These are phyloP conservation scores for Gonatopus flavifemur DNA, from an alignment of 1,140 invertebrate species.

Conservation along the genomic window DNA sequence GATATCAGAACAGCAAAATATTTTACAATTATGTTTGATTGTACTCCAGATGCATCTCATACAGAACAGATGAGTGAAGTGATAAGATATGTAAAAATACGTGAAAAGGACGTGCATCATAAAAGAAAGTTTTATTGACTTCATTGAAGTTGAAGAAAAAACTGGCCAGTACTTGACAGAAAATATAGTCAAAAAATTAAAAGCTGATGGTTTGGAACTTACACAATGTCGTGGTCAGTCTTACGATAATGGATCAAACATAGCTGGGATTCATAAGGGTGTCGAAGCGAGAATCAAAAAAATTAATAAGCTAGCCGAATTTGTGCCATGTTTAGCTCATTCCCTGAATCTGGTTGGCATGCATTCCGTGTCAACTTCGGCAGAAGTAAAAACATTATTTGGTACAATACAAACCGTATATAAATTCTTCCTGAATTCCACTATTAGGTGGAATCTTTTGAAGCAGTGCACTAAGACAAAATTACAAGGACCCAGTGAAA, in stretches of 20 bases:
- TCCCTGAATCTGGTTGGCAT: constrained; percentile 36
- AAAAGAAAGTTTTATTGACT: constrained; percentile 15
- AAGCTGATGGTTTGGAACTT: constrained; percentile 16
- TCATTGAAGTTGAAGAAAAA: constrained; percentile 25
- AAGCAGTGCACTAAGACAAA: too few relatives aligned
- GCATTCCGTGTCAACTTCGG: constrained; percentile 21
- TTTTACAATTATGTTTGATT: constrained; percentile 12
- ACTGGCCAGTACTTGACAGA: constrained; percentile 29
- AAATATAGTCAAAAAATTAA: constrained; percentile 31
- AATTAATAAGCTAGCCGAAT: constrained; percentile 23
- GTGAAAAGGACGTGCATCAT: too few relatives aligned
- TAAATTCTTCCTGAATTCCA: constrained; percentile 22
- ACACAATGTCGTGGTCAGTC: constrained; percentile 41
- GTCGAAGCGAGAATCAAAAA: constrained; percentile 29
- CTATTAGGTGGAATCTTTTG: constrained; percentile 13
- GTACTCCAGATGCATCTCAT: constrained; percentile 9
- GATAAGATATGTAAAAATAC: background rate
- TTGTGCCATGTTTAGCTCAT: constrained; percentile 35
- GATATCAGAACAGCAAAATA: constrained; percentile 15
- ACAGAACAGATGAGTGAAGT: constrained; percentile 10
- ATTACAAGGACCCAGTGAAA: background rate
- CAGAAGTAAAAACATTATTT: constrained; percentile 13
- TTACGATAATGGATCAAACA: constrained; percentile 43
- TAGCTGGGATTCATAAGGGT: constrained; percentile 39
- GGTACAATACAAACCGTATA: constrained; percentile 20